Base-by-base conservation (phyloP, 2,797 vertebrate genomes). In the Hydrolagus colliei region DNA sequence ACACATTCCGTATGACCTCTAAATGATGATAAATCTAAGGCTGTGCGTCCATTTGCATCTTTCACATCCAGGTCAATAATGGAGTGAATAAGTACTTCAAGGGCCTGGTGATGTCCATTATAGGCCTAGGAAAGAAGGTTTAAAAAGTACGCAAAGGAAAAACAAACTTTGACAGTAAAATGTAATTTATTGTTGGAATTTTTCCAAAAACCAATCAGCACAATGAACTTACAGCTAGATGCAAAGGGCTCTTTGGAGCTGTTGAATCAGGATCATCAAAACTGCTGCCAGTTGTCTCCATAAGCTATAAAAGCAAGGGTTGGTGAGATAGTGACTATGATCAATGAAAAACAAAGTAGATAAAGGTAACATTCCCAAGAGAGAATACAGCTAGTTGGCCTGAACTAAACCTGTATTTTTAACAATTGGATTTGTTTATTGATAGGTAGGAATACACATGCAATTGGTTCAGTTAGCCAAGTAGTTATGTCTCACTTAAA, bases 71-170 rank as follows among this genome's bases (percentile, higher is more conserved):
- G 94, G 86, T 98, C 96, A 14, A 93, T 91, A 87, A 95, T 92
- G 0, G 95, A 96, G 22, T 96, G 96, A 77, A 99, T 92, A 79
- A 99, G 94, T 4, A 98, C 96, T 90, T 98, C 96, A 92, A 99
- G 89, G n/a, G 97, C 97, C 90, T 97, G 96, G 8, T 96, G 95
- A 71, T 98, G 97, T 86, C 98, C 97, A 0, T 99, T 96, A 87
- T 98, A 99, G 0, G 98, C 97, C 98, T 99, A 90, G 62, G 87
- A 86, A 67, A 88, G 35, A 85, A 41, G 12, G 12, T 84, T 52
- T 52, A 52, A 52, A 52, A 68, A 65, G 35, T 82, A 10, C 35
- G 14, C 35, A 74, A 67, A 73, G 41, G 18, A 9, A 67, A 82
- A 9, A 32, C 67, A 35, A 32, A 35, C 10, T 79, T 9, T 32